phyloP scores from a whole-genome alignment of 2,113 vertebrate genomes.

The Xiphophorus couchianus region DNA sequence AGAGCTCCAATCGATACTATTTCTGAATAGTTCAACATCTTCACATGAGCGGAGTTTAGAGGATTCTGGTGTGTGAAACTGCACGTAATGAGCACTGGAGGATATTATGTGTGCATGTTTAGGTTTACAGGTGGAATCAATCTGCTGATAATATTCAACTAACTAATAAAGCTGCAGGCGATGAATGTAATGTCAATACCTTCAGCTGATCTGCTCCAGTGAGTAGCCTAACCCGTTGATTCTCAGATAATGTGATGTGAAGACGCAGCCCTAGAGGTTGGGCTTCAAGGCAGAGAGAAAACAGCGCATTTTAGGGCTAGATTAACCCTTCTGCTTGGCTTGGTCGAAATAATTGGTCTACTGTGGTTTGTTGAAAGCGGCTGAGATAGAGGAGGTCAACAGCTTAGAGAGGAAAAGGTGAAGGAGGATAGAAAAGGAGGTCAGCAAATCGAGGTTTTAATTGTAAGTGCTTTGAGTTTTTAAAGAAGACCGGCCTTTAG shows the following conservation, averaged over 20 bases:
- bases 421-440: constrained; percentile 13
- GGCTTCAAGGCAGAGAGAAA: constrained; percentile 9
- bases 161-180: constrained; percentile 62
- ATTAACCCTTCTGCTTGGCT: constrained; percentile 63
- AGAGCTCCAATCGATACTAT: constrained; percentile 56
- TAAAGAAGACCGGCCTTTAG: background rate
- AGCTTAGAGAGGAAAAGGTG: constrained; percentile 11
- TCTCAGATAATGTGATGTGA: constrained; percentile 63
- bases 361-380: constrained; percentile 41
- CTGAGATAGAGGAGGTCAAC: constrained; percentile 23
- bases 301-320: constrained; percentile 12
- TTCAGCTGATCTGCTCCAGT: constrained; percentile 49
- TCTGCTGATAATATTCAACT: constrained; percentile 55
- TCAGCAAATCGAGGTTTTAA: background rate
- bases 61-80: background rate
- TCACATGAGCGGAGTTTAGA: background rate
- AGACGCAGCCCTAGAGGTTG: constrained; percentile 48
- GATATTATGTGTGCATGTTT: constrained; percentile 8
- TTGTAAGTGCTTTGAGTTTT: constrained; percentile 4
- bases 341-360: constrained; percentile 63
- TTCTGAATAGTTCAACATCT: constrained; percentile 27
- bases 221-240: constrained; percentile 55
- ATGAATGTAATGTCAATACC: constrained; percentile 70
- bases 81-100: constrained; percentile 1
- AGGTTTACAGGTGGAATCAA: constrained; percentile 27